Evolutionary conservation across 2,113 vertebrate species (phyloP).

Genomic region (Hyla sarda): DNA sequence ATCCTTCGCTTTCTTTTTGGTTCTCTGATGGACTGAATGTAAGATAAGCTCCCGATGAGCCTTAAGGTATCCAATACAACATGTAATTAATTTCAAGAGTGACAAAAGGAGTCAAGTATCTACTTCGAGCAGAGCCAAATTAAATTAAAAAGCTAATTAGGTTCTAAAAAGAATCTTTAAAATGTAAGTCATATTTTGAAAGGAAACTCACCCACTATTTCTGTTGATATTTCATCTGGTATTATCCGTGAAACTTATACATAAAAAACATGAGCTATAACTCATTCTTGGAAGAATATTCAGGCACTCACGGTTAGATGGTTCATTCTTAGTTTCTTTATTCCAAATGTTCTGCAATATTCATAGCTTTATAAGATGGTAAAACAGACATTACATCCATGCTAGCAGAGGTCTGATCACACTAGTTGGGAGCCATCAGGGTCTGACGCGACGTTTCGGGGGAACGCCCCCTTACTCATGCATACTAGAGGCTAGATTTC

Average conservation of each 20-base stretch:
- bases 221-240: background rate
- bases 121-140: constrained; percentile 21
- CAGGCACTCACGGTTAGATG: no score
- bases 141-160: constrained; percentile 38
- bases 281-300: no score
- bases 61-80: constrained; percentile 6
- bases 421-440: no score
- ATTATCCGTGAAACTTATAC: background rate
- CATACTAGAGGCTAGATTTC: no score
- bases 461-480: no score
- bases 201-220: background rate
- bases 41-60: constrained; percentile 28
- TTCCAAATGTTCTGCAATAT: no score
- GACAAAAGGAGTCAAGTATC: constrained; percentile 33
- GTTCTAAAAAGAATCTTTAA: constrained; percentile 23
- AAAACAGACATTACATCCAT: no score
- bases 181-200: constrained; percentile 11
- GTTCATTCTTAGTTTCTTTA: no score
- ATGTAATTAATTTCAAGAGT: constrained; percentile 32
- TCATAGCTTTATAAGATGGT: no score
- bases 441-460: no score
- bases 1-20: background rate
- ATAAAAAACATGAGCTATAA: no score
- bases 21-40: background rate
- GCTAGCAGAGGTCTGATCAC: no score